A percentile compares a stretch with the other conserved stretches of the same genome.
These are phyloP conservation scores for Leptinotarsa texana DNA, from an alignment of 1,140 invertebrate genomes.

Conservation along the genomic window DNA sequence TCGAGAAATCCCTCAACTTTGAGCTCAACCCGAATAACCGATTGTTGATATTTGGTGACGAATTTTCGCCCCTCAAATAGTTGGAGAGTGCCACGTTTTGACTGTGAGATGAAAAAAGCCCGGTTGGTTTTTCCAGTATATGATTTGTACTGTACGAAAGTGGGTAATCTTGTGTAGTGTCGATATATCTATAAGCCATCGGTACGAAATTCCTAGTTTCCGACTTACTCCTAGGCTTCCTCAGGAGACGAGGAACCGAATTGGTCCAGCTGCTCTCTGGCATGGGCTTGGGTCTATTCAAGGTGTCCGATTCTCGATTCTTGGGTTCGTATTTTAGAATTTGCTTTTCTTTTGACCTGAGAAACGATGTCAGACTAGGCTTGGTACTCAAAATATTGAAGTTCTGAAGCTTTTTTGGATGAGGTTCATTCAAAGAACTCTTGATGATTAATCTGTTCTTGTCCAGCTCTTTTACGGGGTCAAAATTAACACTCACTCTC, in stretches of 20 bases:
- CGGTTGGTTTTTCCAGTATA: constrained; percentile 5
- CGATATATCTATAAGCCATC: constrained; percentile 55
- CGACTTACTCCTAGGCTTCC: constrained; percentile 46
- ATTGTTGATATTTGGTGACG: constrained; percentile 40
- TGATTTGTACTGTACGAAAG: constrained; percentile 29
- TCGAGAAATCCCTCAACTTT: constrained; percentile 53
- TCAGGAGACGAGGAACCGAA: constrained; percentile 48
- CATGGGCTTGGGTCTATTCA: constrained; percentile 26
- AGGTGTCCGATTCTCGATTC: constrained; percentile 25
- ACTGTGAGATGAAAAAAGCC: constrained; percentile 13
- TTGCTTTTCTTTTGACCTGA: constrained; percentile 32
- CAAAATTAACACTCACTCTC: constrained; percentile 45
- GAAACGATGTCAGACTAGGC: constrained; percentile 32
- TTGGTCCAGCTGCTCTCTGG: constrained; percentile 46
- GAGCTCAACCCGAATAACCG: constrained; percentile 53
- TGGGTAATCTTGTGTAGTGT: constrained; percentile 41
- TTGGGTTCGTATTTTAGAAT: constrained; percentile 26
- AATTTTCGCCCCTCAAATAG: constrained; percentile 19
- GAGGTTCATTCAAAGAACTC: constrained; percentile 41
- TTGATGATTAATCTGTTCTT: constrained; percentile 38
- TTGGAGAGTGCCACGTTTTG: constrained; percentile 23
- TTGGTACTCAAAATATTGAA: constrained; percentile 36
- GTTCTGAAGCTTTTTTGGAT: constrained; percentile 43
- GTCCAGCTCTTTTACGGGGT: constrained; percentile 34
- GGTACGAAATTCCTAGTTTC: constrained; percentile 48